Evolutionary conservation across 2,888 invertebrate genomes (phyloP).

Genomic region (Abscondita cerata): DNA sequence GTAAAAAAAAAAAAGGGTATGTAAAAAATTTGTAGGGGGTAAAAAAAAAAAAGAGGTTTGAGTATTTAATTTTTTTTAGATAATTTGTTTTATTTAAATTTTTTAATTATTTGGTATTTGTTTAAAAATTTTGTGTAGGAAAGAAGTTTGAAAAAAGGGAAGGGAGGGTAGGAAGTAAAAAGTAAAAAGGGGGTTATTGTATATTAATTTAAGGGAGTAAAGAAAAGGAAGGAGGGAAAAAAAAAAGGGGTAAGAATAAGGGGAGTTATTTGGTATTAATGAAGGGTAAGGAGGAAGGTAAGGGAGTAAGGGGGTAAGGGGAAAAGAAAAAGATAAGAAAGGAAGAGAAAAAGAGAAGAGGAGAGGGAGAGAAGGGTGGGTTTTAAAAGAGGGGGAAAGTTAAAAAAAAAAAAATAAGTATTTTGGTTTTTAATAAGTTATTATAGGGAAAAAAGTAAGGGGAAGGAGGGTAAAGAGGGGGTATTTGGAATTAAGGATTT

Average conservation of each 20-base stretch:
- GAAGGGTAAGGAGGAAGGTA: not conserved
- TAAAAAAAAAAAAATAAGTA: no score
- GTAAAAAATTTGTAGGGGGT: no score
- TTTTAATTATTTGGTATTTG: no score
- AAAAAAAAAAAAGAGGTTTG: no score
- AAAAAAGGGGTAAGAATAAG: not conserved
- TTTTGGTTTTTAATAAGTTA: no score
- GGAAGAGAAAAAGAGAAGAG: not conserved
- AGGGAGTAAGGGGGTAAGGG: not conserved
- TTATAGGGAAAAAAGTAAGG: not conserved
- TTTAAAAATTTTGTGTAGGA: no score
- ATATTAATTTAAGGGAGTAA: not conserved
- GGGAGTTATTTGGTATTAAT: not conserved
- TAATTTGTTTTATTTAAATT: no score
- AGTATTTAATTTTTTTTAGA: no score
- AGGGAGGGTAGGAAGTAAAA: not conserved
- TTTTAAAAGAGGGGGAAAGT: no score
- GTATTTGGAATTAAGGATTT: not conserved
- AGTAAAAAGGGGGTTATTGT: not conserved
- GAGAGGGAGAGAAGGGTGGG: no score
- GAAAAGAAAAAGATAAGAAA: not conserved
- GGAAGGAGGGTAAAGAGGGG: not conserved
- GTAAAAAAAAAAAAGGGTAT: no score
- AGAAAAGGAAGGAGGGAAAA: not conserved
- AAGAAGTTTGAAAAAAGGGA: not conserved